These are phyloP conservation scores for Anoncus sp. DNA, from an alignment of 2,888 invertebrate species.

Conservation along the genomic window DNA sequence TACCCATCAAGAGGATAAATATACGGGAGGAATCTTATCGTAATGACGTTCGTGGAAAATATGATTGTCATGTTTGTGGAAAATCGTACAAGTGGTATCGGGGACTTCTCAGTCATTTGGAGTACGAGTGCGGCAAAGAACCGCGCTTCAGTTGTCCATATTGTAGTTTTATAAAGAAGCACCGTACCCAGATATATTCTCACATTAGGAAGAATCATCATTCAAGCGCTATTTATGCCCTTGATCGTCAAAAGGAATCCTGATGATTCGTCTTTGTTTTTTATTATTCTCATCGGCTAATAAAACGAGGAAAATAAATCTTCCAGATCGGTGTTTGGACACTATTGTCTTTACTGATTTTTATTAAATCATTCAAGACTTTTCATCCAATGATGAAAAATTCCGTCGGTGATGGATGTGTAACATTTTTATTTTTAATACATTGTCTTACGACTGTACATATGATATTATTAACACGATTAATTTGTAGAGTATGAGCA, in stretches of 20 bases:
- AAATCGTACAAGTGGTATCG: constrained; percentile 66
- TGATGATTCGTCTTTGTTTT: too few species aligned
- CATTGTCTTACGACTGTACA: too few species aligned
- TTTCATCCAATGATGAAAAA: too few species aligned
- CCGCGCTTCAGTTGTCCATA: too few species aligned
- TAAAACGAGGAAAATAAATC: constrained; percentile 22
- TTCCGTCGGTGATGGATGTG: too few species aligned
- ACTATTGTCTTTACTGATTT: constrained; percentile 8
- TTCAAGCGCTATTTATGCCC: constrained; percentile 68
- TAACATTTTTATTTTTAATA: too few species aligned
- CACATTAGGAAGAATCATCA: constrained; percentile 74
- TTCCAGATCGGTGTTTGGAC: constrained; percentile 4
- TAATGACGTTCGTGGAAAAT: too few species aligned
- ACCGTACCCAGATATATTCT: constrained; percentile 74
- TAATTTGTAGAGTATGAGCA: too few species aligned
- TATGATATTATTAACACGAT: too few species aligned
- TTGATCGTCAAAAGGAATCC: too few species aligned
- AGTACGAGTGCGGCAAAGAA: too few species aligned
- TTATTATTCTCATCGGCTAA: constrained; percentile 14
- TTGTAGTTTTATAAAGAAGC: constrained; percentile 74
- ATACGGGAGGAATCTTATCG: not conserved
- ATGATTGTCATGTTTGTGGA: constrained; percentile 1
- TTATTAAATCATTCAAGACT: not conserved
- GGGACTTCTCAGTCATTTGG: constrained; percentile 75
- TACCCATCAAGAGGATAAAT: constrained; percentile 9